Evolutionary conservation across 2,888 invertebrate species (phyloP), one percentile per base, ranked within the genome.

Genomic region (Acronicta aceris): DNA sequence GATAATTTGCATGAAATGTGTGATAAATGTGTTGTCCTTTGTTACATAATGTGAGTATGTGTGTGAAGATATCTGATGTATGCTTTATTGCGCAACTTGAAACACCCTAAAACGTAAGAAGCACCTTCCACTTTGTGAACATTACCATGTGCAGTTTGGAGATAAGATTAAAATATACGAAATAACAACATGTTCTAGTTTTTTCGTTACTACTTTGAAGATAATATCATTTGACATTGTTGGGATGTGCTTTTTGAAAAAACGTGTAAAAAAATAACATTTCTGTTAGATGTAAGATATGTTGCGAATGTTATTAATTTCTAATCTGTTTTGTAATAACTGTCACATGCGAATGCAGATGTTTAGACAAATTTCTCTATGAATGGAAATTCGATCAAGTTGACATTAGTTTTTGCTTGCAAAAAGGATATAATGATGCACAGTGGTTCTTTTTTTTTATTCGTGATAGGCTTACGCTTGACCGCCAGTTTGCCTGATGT

Each of bases 1-100:
- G 15, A 61, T 52, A 30, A 72, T 66, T 71, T 75, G 68, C 60
- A 56, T 61, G 59, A 45, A 33, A 36, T 57, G 49, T 56, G 33
- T 27, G 36, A 16, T 50, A 40, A 49, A 56, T 43, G 40, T 52
- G 45, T 30, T 48, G 57, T 59, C 33, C 50, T 13, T 27, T 50
- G 30, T 15, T 36, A 21, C 25, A n/a, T 70, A 47, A 57, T 38
- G 43, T 64, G 21, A 38, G 42, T 43, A 47, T 58, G 21, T 67
- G 66, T 67, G 25, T 49, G 4, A 21, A 38, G 17, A 45, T 38
- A 49, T 15, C 48, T 41, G 53, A 59, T 48, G 36, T 48, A 38
- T 38, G 41, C 13, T 41, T 42, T 30, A 30, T 49, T 49, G 40
- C 30, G 48, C 30, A 41, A 71, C 27, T 38, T 38, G 5, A 33